Evolutionary conservation across 1,140 invertebrate genomes (phyloP), one percentile per base, ranked within the genome.

Genomic region (Nebria ingens): DNA sequence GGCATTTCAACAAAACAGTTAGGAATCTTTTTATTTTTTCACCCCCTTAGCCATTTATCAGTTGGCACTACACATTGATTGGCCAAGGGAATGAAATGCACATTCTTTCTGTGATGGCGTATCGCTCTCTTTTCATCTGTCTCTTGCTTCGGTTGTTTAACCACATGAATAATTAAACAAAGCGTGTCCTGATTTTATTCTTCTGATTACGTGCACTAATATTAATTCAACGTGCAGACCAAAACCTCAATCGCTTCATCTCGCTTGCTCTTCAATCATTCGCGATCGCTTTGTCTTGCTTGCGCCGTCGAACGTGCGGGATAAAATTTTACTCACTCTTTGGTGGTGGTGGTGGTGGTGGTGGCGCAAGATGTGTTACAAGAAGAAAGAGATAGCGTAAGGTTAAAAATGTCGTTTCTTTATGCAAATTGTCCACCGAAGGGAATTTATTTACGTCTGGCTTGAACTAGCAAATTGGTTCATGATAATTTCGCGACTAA

Each of bases 141-240:
- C 9, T 45, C 40, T 45, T 34, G 17, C 15, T 17, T 17, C 40
- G 17, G 17, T 17, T 45, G 40, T 45, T 45, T 45, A 45, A 45
- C 40, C 40, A 45, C 40, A 45, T 45, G 40, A 45, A 45, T 45
- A 45, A 45, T 45, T 45, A 45, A 45, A 45, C 40, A 45, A 45
- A 45, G 9, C 40, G 40, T 45, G 40, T 45, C 40, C 40, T 45
- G 40, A 45, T 45, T 45, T 45, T 45, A 45, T 45, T 45, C 40
- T 17, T 45, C 40, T 45, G 40, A 45, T 45, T 45, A 45, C 40
- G 40, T 45, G 40, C 9, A 45, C 40, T 45, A 45, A 45, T 45
- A 45, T 45, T 45, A 45, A 45, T 45, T 45, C 40, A 45, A 45
- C 40, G 40, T 45, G 40, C 17, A 17, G 40, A 4, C 40, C 40